Evolutionary conservation across 2,888 invertebrate species (phyloP).

Genomic region (Cinara cedri): DNA sequence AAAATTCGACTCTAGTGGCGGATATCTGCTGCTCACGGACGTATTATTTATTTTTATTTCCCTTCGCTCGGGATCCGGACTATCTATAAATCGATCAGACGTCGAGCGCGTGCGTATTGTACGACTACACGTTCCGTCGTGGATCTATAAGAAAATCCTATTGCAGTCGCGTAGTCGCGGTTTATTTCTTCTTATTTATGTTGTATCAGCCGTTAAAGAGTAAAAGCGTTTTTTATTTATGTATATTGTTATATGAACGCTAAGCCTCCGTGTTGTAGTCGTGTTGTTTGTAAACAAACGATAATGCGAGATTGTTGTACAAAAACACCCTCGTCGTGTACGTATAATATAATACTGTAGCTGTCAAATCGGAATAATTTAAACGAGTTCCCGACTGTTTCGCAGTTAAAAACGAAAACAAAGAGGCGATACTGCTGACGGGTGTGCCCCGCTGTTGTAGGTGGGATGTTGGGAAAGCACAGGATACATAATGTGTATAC

Average conservation of each 20-base stretch:
- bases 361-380: neutral
- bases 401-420: neutral
- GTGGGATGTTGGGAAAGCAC: no score
- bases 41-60: no score
- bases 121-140: neutral
- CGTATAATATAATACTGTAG: neutral
- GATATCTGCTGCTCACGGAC: no score
- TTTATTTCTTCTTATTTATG: no score
- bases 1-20: no score
- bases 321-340: slow-evolving; percentile 4
- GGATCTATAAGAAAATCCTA: neutral
- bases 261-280: neutral
- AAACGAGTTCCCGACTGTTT: neutral
- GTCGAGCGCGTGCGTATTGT: neutral
- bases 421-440: no score
- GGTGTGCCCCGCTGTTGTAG: no score
- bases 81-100: neutral
- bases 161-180: neutral
- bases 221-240: neutral
- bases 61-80: no score
- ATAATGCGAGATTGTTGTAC: neutral
- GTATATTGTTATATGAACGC: no score
- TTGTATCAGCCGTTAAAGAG: neutral
- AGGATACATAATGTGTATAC: no score
- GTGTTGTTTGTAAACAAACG: slow-evolving; percentile 7